Evolutionary conservation across 2,888 invertebrate species (phyloP), one percentile per base, ranked within the genome.

Genomic region (Eupithecia vulgata): DNA sequence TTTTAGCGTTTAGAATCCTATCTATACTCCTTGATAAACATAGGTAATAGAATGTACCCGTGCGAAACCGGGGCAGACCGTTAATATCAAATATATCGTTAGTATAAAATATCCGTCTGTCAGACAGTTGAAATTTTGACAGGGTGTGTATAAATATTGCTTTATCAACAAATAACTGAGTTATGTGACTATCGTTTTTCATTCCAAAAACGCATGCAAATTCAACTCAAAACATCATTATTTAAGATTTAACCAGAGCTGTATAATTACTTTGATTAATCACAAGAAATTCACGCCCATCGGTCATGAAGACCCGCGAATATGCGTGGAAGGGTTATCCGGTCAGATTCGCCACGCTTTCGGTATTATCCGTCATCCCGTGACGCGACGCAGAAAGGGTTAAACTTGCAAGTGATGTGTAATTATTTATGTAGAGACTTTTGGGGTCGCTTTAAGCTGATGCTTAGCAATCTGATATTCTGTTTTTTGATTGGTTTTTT

Each of bases 321-420:
- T 88, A 90, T 90, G 90, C 91, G 90, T 91, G 75, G 21, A 79
- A 90, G 91, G 91, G 90, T 91, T 91, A 87, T 85, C 87, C 84
- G 92, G 90, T 88, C 90, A 88, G 87, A 94, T 94, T 93, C 87
- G 94, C 88, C 92, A 94, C 94, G 93, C 94, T 91, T 84, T 85
- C 81, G 86, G 92, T 89, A 93, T 93, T 92, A 94, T 94, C 94
- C 93, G 90, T 94, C 94, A 94, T 84, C 86, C 84, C 89, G 86
- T 91, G 93, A 93, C 91, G 91, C 89, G 90, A 91, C 86, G 85
- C 82, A 82, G 84, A 83, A 87, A 88, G 89, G 89, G 89, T 88
- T 89, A 83, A 82, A 78, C n/a, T 79, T 64, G 81, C 25, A 57
- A 40, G 34, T 37, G 42, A 69, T 52, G 48, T 67, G 67, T 62